Percentiles rank a stretch among this genome's conserved stretches.
Evolutionary conservation across 2,888 invertebrate genomes (phyloP).

Genomic region (Patella caerulea): DNA sequence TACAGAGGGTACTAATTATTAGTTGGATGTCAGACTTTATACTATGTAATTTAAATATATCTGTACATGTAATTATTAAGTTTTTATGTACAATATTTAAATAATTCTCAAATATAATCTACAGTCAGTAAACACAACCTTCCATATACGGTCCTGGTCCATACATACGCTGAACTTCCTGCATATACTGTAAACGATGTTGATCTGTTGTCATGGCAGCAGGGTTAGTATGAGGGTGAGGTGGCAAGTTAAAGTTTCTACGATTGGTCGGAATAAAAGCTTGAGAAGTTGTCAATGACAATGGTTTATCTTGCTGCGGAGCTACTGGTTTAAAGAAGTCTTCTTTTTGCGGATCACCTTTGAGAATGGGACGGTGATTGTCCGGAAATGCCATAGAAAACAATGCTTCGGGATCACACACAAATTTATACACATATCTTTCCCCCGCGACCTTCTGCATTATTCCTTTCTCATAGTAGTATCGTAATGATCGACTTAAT

Average conservation of each 20-base stretch:
- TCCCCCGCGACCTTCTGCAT: conserved; percentile 96
- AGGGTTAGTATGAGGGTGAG: conserved; percentile 24
- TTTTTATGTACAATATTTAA: too few species aligned
- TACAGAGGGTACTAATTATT: too few species aligned
- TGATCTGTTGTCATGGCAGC: conserved; percentile 41
- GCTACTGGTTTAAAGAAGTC: conserved; percentile 34
- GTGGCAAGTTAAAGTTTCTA: conserved; percentile 31
- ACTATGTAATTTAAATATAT: too few species aligned
- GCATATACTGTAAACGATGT: conserved; percentile 59
- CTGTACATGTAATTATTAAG: too few species aligned
- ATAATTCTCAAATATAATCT: too few species aligned
- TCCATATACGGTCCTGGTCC: conserved; percentile 61
- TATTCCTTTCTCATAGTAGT: conserved; percentile 98
- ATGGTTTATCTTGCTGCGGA: conserved; percentile 26
- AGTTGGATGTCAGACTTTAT: too few species aligned
- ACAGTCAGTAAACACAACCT: conserved; percentile 57
- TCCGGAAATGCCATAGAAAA: conserved; percentile 70
- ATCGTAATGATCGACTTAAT: conserved; percentile 91
- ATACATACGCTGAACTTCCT: conserved; percentile 62
- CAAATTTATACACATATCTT: conserved; percentile 96
- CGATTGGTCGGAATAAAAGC: conserved; percentile 22
- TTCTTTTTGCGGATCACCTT: conserved; percentile 50
- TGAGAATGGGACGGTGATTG: conserved; percentile 63
- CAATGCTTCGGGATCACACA: conserved; percentile 84
- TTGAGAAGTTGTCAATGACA: conserved; percentile 28